These are phyloP conservation scores for Caenorhabditis afra DNA, from an alignment of 2,888 invertebrate species.

Conservation along the genomic window DNA sequence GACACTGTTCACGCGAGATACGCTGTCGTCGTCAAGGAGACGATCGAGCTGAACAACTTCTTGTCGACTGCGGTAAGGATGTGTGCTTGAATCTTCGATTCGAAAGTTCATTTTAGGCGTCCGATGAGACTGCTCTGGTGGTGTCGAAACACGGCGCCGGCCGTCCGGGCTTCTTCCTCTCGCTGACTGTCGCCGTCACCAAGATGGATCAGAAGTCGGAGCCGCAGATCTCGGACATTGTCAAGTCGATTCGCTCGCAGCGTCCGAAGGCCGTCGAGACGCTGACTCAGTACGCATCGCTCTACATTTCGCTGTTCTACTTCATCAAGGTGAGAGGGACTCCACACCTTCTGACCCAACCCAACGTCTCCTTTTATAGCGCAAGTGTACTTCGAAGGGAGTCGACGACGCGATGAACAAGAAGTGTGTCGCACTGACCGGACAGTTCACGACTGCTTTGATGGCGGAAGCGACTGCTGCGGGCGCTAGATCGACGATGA, in stretches of 20 bases:
- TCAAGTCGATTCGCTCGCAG: constrained; percentile 23
- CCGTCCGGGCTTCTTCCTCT: constrained; percentile 32
- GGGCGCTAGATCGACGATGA: constrained; percentile 1
- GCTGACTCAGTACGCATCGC: constrained; percentile 27
- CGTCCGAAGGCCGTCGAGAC: constrained; percentile 31
- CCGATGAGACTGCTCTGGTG: constrained; percentile 26
- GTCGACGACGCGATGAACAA: constrained; percentile 12
- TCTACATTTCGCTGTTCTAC: constrained; percentile 38
- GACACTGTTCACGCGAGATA: constrained; percentile 25
- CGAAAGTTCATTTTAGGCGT: constrained; percentile 9
- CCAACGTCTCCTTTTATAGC: too few species aligned
- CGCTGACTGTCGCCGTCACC: constrained; percentile 20
- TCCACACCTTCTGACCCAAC: too few species aligned
- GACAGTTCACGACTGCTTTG: constrained; percentile 3
- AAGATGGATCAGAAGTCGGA: constrained; percentile 24
- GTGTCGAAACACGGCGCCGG: constrained; percentile 34
- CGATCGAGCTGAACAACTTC: constrained; percentile 15
- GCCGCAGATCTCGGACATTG: constrained; percentile 26
- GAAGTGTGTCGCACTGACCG: constrained; percentile 14
- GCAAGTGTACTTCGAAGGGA: background rate
- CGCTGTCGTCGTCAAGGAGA: constrained; percentile 26
- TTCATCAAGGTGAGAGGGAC: constrained; percentile 21
- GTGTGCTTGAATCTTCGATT: background rate
- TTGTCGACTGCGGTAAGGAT: constrained; percentile 9
- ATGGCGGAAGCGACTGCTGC: constrained; percentile 5